Evolutionary conservation across 2,113 vertebrate genomes (phyloP).

Genomic region (Climacteris rufus): DNA sequence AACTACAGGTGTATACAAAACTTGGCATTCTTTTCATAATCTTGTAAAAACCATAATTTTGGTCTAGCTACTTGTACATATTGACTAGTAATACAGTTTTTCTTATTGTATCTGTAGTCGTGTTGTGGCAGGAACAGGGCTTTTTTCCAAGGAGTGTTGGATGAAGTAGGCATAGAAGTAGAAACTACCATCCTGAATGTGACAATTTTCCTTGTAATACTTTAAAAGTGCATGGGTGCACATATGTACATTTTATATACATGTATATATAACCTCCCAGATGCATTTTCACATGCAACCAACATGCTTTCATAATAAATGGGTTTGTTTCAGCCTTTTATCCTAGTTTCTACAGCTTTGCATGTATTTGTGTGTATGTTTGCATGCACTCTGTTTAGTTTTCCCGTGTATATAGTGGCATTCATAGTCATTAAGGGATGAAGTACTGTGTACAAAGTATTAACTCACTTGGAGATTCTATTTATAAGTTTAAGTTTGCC

Average conservation of each 20-base stretch:
- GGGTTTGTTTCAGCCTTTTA: not conserved
- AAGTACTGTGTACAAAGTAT: not conserved
- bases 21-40: not conserved
- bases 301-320: not conserved
- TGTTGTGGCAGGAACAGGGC: not conserved
- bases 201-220: not conserved
- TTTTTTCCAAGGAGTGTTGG: not conserved
- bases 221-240: fast-evolving
- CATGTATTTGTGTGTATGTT: not conserved
- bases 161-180: not conserved
- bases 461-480: not conserved
- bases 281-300: not conserved
- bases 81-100: not conserved
- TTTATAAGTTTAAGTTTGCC: not conserved
- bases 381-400: not conserved
- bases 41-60: not conserved
- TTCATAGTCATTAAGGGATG: not conserved
- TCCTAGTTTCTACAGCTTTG: not conserved
- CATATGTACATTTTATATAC: too few relatives aligned
- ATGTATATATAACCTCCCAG: too few relatives aligned
- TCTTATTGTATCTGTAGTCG: not conserved
- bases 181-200: not conserved
- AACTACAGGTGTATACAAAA: not conserved
- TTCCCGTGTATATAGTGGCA: not conserved
- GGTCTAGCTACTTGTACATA: not conserved